Evolutionary conservation across 2,113 vertebrate genomes (phyloP).

Genomic region (Lethenteron reissneri): DNA sequence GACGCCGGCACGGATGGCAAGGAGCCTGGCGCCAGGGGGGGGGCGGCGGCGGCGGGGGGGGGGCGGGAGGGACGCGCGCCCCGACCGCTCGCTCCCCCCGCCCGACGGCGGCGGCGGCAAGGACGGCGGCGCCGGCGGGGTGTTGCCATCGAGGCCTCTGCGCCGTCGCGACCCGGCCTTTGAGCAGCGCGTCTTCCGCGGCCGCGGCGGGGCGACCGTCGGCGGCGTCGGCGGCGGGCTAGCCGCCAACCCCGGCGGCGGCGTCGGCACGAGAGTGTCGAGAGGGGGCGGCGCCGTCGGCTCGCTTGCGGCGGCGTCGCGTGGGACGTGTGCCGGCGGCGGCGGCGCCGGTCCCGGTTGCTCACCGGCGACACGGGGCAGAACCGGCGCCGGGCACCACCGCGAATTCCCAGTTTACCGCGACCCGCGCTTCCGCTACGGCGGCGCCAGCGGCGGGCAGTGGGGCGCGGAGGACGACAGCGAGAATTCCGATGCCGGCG

Average conservation of each 20-base stretch:
- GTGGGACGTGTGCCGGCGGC: too few species aligned
- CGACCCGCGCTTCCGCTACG: conserved; percentile 36
- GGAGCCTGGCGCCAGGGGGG: conserved; percentile 18
- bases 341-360: too few species aligned
- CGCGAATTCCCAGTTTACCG: conserved; percentile 48
- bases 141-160: too few species aligned
- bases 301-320: too few species aligned
- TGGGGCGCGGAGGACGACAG: conserved; percentile 63
- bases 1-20: conserved; percentile 19
- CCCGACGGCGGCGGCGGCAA: conserved; percentile 24
- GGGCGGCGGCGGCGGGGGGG: background rate
- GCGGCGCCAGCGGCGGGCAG: conserved; percentile 54
- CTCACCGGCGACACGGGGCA: conserved; percentile 21
- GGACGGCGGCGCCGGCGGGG: conserved; percentile 23
- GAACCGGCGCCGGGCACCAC: conserved; percentile 35
- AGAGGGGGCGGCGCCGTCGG: too few species aligned
- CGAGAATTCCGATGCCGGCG: conserved; percentile 80
- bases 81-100: conserved; percentile 17
- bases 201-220: conserved; percentile 23
- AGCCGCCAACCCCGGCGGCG: too few species aligned
- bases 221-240: conserved; percentile 21
- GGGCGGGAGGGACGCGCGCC: conserved; percentile 15
- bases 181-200: conserved; percentile 18
- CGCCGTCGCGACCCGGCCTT: conserved; percentile 10
- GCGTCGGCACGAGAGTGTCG: too few species aligned